These are phyloP conservation scores for Mallotus villosus DNA, from an alignment of 2,797 vertebrate species.

Conservation along the genomic window DNA sequence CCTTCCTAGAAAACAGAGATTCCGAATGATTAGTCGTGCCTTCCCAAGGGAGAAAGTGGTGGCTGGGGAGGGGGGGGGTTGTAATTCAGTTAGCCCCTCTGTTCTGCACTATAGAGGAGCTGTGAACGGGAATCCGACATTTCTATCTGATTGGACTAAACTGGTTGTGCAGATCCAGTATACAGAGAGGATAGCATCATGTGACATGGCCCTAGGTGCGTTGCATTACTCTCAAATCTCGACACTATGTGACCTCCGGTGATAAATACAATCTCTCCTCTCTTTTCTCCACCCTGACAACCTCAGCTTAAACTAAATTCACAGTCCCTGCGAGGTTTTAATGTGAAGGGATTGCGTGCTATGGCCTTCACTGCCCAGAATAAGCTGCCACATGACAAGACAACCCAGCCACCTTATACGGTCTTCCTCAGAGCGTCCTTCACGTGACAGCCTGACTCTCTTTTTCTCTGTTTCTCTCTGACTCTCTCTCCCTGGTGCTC, in stretches of 20 bases:
- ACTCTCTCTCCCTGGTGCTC: conserved; percentile 6
- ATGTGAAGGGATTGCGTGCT: conserved; percentile 23
- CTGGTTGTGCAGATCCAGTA: conserved; percentile 45
- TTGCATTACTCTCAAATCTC: conserved; percentile 44
- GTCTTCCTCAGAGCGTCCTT: conserved; percentile 57
- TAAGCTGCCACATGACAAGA: conserved; percentile 26
- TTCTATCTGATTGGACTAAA: conserved; percentile 58
- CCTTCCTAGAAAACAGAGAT: conserved; percentile 58
- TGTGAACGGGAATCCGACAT: conserved; percentile 52
- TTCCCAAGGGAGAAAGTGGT: conserved; percentile 50
- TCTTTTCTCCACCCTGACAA: conserved; percentile 29
- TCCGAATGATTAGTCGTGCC: conserved; percentile 68
- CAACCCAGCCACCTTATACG: conserved; percentile 45
- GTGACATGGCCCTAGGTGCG: conserved; percentile 42
- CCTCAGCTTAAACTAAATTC: conserved; percentile 21
- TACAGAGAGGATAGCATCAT: conserved; percentile 35
- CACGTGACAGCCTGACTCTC: conserved; percentile 57
- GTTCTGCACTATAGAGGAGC: conserved; percentile 59
- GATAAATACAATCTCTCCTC: conserved; percentile 29
- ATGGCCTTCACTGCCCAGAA: conserved; percentile 35
- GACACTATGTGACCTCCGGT: conserved; percentile 20
- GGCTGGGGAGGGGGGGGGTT: conserved; percentile 41
- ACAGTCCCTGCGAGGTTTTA: conserved; percentile 12
- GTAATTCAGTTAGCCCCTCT: conserved; percentile 77
- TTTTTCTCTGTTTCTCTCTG: conserved; percentile 6